phyloP scores from a whole-genome alignment of 2,113 vertebrate species.

The Phycodurus eques region DNA sequence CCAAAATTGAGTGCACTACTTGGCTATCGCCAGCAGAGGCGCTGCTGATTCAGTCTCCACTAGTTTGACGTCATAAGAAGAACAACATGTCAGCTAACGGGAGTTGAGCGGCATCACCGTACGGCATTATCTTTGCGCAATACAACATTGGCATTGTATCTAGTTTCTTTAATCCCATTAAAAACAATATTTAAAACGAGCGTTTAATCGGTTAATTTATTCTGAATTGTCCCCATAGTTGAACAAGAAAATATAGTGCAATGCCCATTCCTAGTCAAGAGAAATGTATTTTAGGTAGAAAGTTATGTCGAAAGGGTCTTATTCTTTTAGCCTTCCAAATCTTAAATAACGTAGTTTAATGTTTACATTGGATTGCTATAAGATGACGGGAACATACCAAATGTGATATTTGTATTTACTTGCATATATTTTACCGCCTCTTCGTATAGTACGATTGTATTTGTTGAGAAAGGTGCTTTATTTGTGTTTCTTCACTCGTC shows the following conservation, averaged over 20 bases:
- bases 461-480: slow-evolving; percentile 45
- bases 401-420: slow-evolving; percentile 52
- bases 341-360: slow-evolving; percentile 56
- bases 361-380: slow-evolving; percentile 62
- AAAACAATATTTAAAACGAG: not conserved
- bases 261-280: not conserved
- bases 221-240: not conserved
- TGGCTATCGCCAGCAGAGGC: not conserved
- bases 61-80: not conserved
- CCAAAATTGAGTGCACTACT: not conserved
- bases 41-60: not conserved
- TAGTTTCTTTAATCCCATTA: not conserved
- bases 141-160: too few species aligned
- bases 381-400: slow-evolving; percentile 47
- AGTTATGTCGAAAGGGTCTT: slow-evolving; percentile 28
- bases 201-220: not conserved
- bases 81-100: not conserved
- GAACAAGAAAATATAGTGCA: not conserved
- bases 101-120: not conserved
- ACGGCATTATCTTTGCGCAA: not conserved
- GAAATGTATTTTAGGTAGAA: not conserved
- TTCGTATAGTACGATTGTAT: slow-evolving; percentile 45
- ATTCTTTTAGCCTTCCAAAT: slow-evolving; percentile 53
- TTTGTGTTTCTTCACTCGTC: slow-evolving; percentile 30
- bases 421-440: slow-evolving; percentile 44